Conservation (phyloP, 2,797 vertebrate genomes). For the Centroberyx gerrardi region DNA sequence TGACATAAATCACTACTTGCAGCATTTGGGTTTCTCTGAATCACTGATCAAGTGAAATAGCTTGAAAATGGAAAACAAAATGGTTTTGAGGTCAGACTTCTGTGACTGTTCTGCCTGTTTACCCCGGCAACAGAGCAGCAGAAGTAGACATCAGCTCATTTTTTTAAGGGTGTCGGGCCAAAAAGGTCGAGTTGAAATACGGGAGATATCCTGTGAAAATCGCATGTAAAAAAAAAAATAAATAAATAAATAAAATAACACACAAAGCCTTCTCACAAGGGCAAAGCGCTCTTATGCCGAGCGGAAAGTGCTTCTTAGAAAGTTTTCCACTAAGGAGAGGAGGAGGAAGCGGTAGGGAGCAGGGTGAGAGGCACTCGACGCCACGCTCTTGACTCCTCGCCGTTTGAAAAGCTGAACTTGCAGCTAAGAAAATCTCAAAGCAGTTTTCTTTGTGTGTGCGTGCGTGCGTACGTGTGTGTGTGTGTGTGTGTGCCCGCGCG, state of each 20-base stretch:
- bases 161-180: neutral
- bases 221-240: constrained; percentile 19
- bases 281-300: constrained; percentile 49
- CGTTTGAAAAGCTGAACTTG: constrained; percentile 68
- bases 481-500: constrained; percentile 8
- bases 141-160: constrained; percentile 1
- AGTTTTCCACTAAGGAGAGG: constrained; percentile 51
- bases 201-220: constrained; percentile 1
- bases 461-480: constrained; percentile 17
- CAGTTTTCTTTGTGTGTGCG: constrained; percentile 21
- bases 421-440: constrained; percentile 67
- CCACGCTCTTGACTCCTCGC: constrained; percentile 57
- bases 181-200: constrained; percentile 23
- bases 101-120: neutral
- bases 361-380: constrained; percentile 53
- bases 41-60: too few relatives aligned
- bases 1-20: neutral
- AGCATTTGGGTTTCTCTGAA: too few relatives aligned
- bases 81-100: neutral
- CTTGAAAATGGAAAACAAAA: neutral
- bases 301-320: constrained; percentile 63
- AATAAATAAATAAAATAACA: constrained; percentile 49
- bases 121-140: neutral
- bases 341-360: constrained; percentile 53
- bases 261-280: constrained; percentile 44